Percentiles rank a stretch among this genome's conserved stretches.
Conservation (phyloP, 2,888 invertebrate genomes). For the Neoscelio sp. region DNA sequence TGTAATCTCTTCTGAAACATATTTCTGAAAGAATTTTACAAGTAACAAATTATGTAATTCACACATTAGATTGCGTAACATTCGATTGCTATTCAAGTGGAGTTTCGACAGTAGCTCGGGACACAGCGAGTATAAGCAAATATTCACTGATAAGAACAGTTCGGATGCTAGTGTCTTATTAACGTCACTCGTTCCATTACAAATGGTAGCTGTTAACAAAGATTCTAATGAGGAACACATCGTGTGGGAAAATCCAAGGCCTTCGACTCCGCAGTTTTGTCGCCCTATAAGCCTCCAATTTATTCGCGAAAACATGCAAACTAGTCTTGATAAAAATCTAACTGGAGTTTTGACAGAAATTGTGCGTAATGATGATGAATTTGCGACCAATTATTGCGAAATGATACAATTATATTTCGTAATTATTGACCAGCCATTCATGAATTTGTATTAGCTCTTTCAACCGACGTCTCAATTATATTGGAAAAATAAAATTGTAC, state of each 20-base stretch:
- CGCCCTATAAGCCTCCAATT: conserved; percentile 17
- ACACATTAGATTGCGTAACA: neutral
- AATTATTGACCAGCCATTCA: too few species aligned
- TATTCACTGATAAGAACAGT: neutral
- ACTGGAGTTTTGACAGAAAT: too few species aligned
- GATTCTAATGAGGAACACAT: conserved; percentile 7
- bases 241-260: conserved; percentile 51
- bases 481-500: too few species aligned
- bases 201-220: conserved; percentile 4
- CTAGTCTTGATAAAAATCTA: conserved; percentile 22
- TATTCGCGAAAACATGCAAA: conserved; percentile 27
- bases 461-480: too few species aligned
- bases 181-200: conserved; percentile 35
- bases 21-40: conserved; percentile 28
- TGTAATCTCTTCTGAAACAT: conserved; percentile 20
- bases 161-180: conserved; percentile 6
- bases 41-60: conserved; percentile 1
- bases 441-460: too few species aligned
- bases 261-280: conserved; percentile 26
- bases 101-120: conserved; percentile 18
- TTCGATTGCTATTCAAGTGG: conserved; percentile 15
- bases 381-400: too few species aligned
- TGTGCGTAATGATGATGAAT: too few species aligned
- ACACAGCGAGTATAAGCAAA: conserved; percentile 30
- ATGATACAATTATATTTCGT: too few species aligned